Base-by-base conservation (phyloP, 2,888 invertebrate genomes). In the Axea sp. region DNA sequence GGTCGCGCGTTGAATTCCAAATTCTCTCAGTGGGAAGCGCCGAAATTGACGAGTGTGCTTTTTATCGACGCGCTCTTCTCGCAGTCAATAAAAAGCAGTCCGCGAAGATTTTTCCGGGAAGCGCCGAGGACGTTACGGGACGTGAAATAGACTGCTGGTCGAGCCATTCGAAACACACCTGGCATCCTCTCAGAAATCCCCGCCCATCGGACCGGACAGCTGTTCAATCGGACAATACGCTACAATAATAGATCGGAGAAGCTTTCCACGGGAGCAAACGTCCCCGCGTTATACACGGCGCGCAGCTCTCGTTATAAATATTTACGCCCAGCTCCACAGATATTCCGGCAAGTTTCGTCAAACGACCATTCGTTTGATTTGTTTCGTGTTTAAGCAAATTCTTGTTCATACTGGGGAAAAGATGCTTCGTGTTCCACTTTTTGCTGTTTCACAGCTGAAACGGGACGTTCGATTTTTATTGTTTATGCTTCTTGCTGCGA, bases 131-230 rank as follows among this genome's bases (percentile, higher is more conserved):
- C 43, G 65, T 41, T 30, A 39, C 55, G 37, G 12, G 31, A 62
- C 65, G 49, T 57, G 30, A 53, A 65, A 59, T 59, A 73, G 60
- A 51, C 69, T 51, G 43, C 53, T 14, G 33, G 9, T n/a, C 17
- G 28, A 45, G 17, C 12, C 15, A 33, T 33, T 33, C 33, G 33
- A 15, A 33, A 33, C 57, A 62, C 73, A 64, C 74, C 69, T 69
- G 74, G 74, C 74, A 65, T 74, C 74, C 74, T 74, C 74, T 74
- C 74, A 68, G 69, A 69, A 74, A 47, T 65, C 47, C 64, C 74
- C 74, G 74, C 74, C 74, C 64, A 68, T 57, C 62, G 59, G 43
- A 64, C 53, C 64, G 57, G 59, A 68, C 64, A 65, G 69, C 69
- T 69, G 68, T 57, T 69, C 51, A 47, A 65, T 65, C 59, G 74